A percentile compares a stretch with the other conserved stretches of the same genome.
Conservation (phyloP, 2,888 invertebrate genomes). For the Latrodectus elegans region DNA sequence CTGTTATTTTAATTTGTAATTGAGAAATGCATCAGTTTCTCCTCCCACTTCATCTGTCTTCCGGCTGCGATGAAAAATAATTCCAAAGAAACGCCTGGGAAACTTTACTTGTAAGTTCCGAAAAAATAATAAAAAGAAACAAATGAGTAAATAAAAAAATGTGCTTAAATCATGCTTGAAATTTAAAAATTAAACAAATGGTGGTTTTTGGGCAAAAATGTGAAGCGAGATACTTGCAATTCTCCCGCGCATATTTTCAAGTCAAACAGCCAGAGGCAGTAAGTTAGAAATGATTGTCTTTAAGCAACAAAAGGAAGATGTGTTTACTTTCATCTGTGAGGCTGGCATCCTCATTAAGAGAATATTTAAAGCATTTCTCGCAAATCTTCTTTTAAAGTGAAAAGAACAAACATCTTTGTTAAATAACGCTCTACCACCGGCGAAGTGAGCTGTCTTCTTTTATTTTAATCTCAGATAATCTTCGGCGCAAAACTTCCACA, state of each 20-base stretch:
- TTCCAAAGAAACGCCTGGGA: slow-evolving; percentile 27
- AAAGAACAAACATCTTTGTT: slow-evolving; percentile 69
- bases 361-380: slow-evolving; percentile 66
- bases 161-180: slow-evolving; percentile 66
- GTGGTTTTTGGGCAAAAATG: slow-evolving; percentile 61
- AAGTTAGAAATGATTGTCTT: slow-evolving; percentile 62
- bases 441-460: slow-evolving; percentile 67
- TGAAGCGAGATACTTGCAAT: slow-evolving; percentile 59
- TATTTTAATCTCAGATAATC: slow-evolving; percentile 69
- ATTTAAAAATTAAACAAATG: slow-evolving; percentile 62
- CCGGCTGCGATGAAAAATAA: slow-evolving; percentile 13
- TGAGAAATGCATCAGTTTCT: slow-evolving; percentile 11
- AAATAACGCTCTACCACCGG: slow-evolving; percentile 65
- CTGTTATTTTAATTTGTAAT: slow-evolving; percentile 44
- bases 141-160: slow-evolving; percentile 9
- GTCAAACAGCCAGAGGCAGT: slow-evolving; percentile 63
- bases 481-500: slow-evolving; percentile 46
- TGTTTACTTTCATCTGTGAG: slow-evolving; percentile 62
- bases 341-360: slow-evolving; percentile 63
- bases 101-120: background rate
- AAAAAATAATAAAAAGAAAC: slow-evolving; percentile 52
- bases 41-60: slow-evolving; percentile 1
- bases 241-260: slow-evolving; percentile 67
- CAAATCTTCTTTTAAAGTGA: slow-evolving; percentile 65
- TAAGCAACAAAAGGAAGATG: slow-evolving; percentile 64